phyloP scores from a whole-genome alignment of 2,113 vertebrate species.

The Bubo bubo region DNA sequence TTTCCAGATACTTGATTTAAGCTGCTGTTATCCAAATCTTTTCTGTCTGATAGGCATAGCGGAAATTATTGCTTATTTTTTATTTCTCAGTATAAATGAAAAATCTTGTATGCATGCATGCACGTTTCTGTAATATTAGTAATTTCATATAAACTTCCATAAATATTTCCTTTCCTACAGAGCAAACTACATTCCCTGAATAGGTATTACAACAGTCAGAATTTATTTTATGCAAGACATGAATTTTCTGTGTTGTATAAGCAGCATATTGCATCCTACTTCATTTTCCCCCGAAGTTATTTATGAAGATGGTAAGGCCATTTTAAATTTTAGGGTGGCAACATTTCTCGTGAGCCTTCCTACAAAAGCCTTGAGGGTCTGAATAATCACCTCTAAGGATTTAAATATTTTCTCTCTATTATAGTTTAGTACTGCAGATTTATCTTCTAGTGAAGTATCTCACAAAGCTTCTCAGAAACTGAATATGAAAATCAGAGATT shows the following conservation, averaged over 20 bases:
- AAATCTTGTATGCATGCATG: not conserved
- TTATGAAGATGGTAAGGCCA: not conserved
- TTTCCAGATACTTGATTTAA: not conserved
- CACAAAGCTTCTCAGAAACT: not conserved
- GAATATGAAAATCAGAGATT: not conserved
- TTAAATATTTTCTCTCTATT: not conserved
- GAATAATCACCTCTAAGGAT: not conserved
- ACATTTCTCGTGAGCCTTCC: not conserved
- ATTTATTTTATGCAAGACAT: not conserved
- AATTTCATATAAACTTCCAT: not conserved
- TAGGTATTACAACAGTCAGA: not conserved
- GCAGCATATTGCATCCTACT: not conserved
- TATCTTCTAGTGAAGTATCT: not conserved
- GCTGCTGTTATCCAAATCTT: not conserved
- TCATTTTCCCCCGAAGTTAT: not conserved
- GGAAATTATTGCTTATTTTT: not conserved
- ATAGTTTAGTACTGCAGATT: not conserved
- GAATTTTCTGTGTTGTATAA: not conserved
- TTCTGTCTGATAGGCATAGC: not conserved
- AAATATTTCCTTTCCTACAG: not conserved
- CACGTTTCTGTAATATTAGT: not conserved
- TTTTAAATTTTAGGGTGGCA: not conserved
- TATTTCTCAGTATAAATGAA: not conserved
- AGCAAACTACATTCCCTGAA: not conserved
- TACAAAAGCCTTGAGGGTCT: not conserved